phyloP scores from a whole-genome alignment of 2,797 vertebrate species.

The Gymnoscopelus braueri region DNA sequence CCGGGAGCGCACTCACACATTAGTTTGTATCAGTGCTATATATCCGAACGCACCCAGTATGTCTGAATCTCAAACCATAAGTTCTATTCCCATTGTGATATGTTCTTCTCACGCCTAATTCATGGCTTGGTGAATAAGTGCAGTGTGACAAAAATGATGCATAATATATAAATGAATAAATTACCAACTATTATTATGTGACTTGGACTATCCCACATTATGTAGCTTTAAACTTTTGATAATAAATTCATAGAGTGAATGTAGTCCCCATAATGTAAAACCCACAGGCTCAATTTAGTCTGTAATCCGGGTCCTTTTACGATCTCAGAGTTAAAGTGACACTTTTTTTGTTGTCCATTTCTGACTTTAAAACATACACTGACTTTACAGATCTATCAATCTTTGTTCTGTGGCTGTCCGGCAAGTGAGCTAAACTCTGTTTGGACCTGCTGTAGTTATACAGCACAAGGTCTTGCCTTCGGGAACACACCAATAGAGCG shows the following conservation, averaged over 20 bases:
- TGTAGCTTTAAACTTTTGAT: conserved; percentile 10
- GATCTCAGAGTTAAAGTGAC: too few species aligned
- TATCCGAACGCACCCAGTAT: background rate
- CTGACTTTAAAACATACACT: conserved; percentile 12
- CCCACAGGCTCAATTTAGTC: too few species aligned
- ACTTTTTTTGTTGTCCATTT: background rate
- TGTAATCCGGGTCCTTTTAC: too few species aligned
- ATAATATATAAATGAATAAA: too few species aligned
- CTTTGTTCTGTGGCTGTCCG: background rate
- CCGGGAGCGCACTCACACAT: too few species aligned
- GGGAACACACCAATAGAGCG: conserved; percentile 55
- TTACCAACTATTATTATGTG: conserved; percentile 28
- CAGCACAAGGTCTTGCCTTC: conserved; percentile 55
- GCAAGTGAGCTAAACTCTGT: background rate
- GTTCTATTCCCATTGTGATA: background rate
- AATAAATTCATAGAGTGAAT: conserved; percentile 6
- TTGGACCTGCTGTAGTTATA: conserved; percentile 67
- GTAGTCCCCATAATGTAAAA: too few species aligned
- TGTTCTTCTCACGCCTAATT: conserved; percentile 7
- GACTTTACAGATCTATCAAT: conserved; percentile 4
- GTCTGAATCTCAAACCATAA: conserved; percentile 31
- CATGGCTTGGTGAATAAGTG: too few species aligned
- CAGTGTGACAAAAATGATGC: too few species aligned
- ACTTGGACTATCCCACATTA: conserved; percentile 24
- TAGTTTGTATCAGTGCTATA: too few species aligned